These are phyloP conservation scores for Synanthedon myopaeformis DNA, from an alignment of 2,888 invertebrate species.

Conservation along the genomic window DNA sequence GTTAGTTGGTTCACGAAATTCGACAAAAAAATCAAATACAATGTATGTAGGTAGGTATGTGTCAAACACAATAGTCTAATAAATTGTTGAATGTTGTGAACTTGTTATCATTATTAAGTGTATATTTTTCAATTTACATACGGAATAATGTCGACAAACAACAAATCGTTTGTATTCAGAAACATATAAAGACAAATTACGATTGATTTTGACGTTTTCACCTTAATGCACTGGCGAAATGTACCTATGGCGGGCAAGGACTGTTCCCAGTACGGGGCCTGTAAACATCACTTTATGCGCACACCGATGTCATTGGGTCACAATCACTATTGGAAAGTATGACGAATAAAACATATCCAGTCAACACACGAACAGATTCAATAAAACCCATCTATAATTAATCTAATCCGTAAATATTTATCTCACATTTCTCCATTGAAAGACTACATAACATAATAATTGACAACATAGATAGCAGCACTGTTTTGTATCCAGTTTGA, in stretches of 20 bases:
- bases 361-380: conserved; percentile 17
- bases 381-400: conserved; percentile 42
- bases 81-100: too few species aligned
- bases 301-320: too few species aligned
- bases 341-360: conserved; percentile 24
- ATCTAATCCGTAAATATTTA: conserved; percentile 70
- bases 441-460: conserved; percentile 72
- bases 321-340: too few species aligned
- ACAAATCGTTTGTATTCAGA: conserved; percentile 12
- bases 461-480: conserved; percentile 87
- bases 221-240: conserved; percentile 54
- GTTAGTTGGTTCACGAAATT: too few species aligned
- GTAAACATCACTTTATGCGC: conserved; percentile 20
- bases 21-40: too few species aligned
- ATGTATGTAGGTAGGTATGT: too few species aligned
- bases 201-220: conserved; percentile 62
- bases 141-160: not conserved
- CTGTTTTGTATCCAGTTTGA: conserved; percentile 70
- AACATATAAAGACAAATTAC: conserved; percentile 33
- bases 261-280: conserved; percentile 17
- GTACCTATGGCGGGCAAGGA: conserved; percentile 54
- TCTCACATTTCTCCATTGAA: conserved; percentile 75
- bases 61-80: too few species aligned
- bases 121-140: too few species aligned
- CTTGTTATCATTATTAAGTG: too few species aligned